Evolutionary conservation across 2,797 vertebrate species (phyloP).

Genomic region (Thaleichthys pacificus): DNA sequence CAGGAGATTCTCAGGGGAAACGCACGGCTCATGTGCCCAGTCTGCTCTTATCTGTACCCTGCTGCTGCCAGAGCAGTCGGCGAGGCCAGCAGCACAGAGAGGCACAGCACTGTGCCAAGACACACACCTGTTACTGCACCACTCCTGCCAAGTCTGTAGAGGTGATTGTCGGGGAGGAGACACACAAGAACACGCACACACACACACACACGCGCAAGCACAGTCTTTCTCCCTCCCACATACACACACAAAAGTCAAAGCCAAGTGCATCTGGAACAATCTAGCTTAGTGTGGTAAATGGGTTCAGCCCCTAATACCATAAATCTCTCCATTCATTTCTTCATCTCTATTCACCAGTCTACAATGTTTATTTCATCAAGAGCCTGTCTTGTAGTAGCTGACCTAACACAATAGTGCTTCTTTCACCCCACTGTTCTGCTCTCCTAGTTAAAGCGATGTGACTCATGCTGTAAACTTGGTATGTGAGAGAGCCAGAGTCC

Average conservation of each 20-base stretch:
- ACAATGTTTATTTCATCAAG: not conserved
- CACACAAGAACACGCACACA: not conserved
- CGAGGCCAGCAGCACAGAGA: slow-evolving; percentile 26
- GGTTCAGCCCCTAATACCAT: not conserved
- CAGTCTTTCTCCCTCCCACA: not conserved
- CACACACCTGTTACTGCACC: slow-evolving; percentile 48
- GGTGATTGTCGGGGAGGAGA: slow-evolving; percentile 21
- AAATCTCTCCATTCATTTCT: not conserved
- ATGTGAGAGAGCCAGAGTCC: not conserved
- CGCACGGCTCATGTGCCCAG: slow-evolving; percentile 31
- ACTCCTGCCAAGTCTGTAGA: slow-evolving; percentile 39
- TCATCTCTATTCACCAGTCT: not conserved
- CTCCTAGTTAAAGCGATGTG: not conserved
- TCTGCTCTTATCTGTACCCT: not conserved
- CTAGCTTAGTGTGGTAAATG: not conserved
- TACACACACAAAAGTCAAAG: not conserved
- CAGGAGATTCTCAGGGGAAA: slow-evolving; percentile 58
- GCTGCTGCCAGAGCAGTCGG: slow-evolving; percentile 21
- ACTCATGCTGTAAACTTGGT: slow-evolving; percentile 9
- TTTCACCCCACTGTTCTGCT: not conserved
- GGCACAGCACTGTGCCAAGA: slow-evolving; percentile 41
- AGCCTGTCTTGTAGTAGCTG: slow-evolving; percentile 5
- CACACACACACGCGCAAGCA: too few relatives aligned
- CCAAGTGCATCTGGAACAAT: not conserved
- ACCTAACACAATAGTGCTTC: not conserved